Evolutionary conservation across 2,797 vertebrate genomes (phyloP).

Genomic region (Malurus splendens): DNA sequence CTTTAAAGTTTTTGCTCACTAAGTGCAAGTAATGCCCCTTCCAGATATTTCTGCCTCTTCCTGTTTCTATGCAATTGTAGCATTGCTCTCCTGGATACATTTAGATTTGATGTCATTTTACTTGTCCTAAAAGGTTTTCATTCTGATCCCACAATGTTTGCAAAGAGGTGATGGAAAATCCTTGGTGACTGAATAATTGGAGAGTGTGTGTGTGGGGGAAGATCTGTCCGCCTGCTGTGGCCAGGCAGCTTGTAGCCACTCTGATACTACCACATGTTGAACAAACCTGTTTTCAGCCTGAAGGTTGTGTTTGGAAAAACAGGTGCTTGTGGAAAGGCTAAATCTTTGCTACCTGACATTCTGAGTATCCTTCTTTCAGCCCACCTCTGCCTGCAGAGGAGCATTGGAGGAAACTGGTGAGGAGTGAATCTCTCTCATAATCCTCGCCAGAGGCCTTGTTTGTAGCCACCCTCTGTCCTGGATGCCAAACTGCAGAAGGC

Average conservation of each 20-base stretch:
- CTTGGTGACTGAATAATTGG: neutral
- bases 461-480: neutral
- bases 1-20: neutral
- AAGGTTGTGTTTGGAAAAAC: neutral
- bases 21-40: neutral
- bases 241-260: neutral
- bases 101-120: neutral
- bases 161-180: neutral
- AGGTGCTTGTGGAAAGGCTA: neutral
- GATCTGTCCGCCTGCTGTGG: neutral
- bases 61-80: neutral
- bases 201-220: neutral
- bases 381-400: neutral
- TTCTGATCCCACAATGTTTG: neutral
- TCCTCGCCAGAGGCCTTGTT: neutral
- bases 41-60: neutral
- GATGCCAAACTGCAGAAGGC: neutral
- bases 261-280: neutral
- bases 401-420: neutral
- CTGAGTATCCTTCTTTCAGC: neutral
- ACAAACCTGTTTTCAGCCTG: neutral
- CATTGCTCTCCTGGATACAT: neutral
- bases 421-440: neutral
- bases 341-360: neutral
- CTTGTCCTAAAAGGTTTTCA: neutral